A percentile compares a stretch with the other conserved stretches of the same genome.
These are phyloP conservation scores for Montifringilla adamsi DNA, from an alignment of 2,113 vertebrate species.

Conservation along the genomic window DNA sequence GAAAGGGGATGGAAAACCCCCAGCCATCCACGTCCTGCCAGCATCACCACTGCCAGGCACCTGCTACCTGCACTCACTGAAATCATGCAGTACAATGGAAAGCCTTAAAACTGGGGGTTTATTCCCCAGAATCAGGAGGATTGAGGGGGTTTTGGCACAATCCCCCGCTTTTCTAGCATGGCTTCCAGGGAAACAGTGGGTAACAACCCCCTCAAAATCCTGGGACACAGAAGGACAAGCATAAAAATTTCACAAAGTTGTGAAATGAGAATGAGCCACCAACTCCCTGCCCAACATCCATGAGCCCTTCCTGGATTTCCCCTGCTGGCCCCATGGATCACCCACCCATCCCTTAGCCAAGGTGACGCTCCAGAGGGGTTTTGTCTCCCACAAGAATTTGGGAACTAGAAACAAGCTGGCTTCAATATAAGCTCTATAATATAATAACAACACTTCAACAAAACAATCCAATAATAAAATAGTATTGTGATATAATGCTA, in stretches of 20 bases:
- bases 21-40: accelerated
- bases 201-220: accelerated
- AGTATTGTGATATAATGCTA: neutral
- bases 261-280: neutral
- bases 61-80: neutral
- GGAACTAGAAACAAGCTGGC: neutral
- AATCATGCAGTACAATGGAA: neutral
- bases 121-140: neutral
- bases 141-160: neutral
- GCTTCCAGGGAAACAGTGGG: neutral
- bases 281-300: neutral
- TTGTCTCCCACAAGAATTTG: neutral
- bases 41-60: accelerated
- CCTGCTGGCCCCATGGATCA: neutral
- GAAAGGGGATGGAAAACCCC: neutral
- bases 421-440: neutral
- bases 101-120: neutral
- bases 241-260: neutral
- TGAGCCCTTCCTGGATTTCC: neutral
- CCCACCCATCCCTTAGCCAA: neutral
- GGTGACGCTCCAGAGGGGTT: neutral
- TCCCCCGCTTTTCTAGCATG: neutral
- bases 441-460: neutral
- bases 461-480: neutral
- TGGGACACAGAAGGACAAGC: neutral